phyloP scores from a whole-genome alignment of 2,113 vertebrate species.

The Nycticryphes semicollaris region DNA sequence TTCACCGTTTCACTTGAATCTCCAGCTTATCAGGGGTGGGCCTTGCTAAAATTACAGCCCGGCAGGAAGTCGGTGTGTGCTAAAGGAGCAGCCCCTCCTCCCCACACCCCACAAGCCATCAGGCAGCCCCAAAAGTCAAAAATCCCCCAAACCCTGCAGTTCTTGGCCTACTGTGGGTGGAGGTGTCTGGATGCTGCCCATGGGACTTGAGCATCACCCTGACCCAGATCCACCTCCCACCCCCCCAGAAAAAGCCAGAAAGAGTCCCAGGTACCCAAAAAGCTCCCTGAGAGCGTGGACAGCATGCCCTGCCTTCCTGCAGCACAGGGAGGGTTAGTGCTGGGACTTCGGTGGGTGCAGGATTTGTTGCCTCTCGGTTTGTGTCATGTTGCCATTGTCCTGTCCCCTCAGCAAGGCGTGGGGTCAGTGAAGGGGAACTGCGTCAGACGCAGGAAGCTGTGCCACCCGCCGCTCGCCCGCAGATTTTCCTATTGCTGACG shows the following conservation, averaged over 20 bases:
- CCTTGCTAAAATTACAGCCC: conserved; percentile 39
- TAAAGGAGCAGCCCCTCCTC: neutral
- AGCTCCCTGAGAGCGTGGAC: too few species aligned
- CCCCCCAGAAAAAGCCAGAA: too few species aligned
- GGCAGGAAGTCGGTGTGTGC: neutral
- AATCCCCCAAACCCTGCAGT: neutral
- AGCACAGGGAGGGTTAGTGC: accelerated
- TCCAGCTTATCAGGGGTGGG: neutral
- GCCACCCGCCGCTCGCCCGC: neutral
- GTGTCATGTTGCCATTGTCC: too few species aligned
- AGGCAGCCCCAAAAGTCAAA: neutral
- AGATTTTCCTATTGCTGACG: neutral
- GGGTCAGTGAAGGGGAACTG: neutral
- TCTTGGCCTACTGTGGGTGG: too few species aligned
- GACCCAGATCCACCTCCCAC: too few species aligned
- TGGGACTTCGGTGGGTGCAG: accelerated
- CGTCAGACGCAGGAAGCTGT: neutral
- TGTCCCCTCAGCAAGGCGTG: too few species aligned
- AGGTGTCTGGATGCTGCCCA: too few species aligned
- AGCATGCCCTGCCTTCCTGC: neutral
- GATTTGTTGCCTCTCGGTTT: neutral
- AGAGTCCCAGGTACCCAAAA: neutral
- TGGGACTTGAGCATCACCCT: neutral
- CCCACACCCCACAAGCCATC: neutral
- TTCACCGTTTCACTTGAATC: neutral